These are phyloP conservation scores for Elegia similella DNA, from an alignment of 2,888 invertebrate species.

Conservation along the genomic window DNA sequence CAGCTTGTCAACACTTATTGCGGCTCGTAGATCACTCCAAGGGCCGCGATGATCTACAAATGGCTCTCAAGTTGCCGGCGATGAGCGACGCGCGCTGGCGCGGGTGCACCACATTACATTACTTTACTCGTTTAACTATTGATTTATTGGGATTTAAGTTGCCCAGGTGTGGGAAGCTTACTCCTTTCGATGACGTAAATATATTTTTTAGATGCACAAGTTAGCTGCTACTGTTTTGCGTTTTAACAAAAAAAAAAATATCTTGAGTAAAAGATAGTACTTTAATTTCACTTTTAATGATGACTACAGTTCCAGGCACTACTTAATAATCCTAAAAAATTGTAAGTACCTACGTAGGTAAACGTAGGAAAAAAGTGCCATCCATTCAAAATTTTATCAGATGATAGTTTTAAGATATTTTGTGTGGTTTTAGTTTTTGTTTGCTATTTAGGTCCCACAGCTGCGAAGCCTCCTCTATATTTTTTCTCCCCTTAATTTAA, in stretches of 20 bases:
- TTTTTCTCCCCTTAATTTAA: no score
- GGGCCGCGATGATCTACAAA: slow-evolving; percentile 58
- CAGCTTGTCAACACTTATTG: slow-evolving; percentile 62
- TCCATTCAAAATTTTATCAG: no score
- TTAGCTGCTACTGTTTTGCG: not conserved
- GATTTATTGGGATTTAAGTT: slow-evolving; percentile 58
- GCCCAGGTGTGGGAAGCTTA: slow-evolving; percentile 28
- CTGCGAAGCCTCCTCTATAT: no score
- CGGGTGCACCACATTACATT: slow-evolving; percentile 40
- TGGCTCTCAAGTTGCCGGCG: slow-evolving; percentile 62
- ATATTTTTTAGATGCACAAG: not conserved
- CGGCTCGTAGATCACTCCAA: slow-evolving; percentile 59
- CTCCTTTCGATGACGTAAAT: slow-evolving; percentile 1
- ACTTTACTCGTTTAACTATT: slow-evolving; percentile 51
- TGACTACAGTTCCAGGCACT: no score
- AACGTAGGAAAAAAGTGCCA: no score
- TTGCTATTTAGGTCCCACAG: no score
- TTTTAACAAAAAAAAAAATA: not conserved
- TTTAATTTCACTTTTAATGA: no score
- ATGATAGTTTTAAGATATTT: no score
- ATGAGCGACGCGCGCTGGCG: slow-evolving; percentile 57
- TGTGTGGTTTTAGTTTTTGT: no score
- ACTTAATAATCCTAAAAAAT: no score
- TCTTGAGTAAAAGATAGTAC: no score
- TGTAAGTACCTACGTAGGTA: no score